Percentiles rank a stretch among this genome's conserved stretches.
Evolutionary conservation across 1,140 invertebrate species (phyloP).

Genomic region (Pachyrhynchus sulphureomaculatus): DNA sequence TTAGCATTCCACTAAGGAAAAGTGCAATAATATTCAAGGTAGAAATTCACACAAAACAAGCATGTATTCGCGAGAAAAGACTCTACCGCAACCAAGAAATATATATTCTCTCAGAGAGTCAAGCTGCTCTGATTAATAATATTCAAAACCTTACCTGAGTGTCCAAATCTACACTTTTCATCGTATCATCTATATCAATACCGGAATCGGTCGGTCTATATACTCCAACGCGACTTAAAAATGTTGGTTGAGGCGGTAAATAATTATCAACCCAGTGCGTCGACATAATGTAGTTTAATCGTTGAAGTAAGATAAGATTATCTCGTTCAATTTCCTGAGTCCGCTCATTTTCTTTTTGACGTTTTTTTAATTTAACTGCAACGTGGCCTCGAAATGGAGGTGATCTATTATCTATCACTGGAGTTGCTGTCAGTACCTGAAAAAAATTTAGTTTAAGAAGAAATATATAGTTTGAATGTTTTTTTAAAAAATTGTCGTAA

Average conservation of each 20-base stretch:
- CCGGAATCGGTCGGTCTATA: conserved; percentile 11
- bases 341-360: conserved; percentile 59
- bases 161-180: neutral
- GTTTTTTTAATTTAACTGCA: conserved; percentile 57
- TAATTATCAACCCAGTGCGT: conserved; percentile 58
- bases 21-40: no score
- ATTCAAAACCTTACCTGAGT: no score
- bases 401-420: conserved; percentile 57
- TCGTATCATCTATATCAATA: conserved; percentile 1
- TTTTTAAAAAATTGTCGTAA: conserved; percentile 14
- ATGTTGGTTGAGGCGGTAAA: conserved; percentile 54
- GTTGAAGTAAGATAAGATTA: conserved; percentile 59
- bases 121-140: no score
- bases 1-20: no score
- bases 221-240: conserved; percentile 24
- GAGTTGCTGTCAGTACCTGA: conserved; percentile 57
- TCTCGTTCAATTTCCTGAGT: conserved; percentile 55
- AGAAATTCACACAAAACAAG: no score
- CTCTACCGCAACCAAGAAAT: no score
- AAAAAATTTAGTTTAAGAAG: neutral
- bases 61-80: no score
- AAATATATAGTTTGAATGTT: neutral
- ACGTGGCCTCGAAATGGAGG: conserved; percentile 58
- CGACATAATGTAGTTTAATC: conserved; percentile 56
- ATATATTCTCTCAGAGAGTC: no score